These are phyloP conservation scores for Ischnus inquisitorius DNA, from an alignment of 2,888 invertebrate species.

Conservation along the genomic window DNA sequence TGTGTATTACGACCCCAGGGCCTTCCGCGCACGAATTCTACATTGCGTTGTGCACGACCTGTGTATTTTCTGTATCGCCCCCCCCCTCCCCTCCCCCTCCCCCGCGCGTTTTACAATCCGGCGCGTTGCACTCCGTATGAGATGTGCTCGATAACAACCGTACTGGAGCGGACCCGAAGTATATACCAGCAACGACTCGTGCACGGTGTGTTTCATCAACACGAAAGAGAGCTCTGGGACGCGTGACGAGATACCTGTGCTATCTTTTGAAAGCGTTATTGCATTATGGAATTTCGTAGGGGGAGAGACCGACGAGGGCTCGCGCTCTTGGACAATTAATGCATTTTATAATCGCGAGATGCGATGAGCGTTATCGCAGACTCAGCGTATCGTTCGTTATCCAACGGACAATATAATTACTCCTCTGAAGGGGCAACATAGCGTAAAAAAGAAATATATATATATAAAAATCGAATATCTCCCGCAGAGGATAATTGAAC, in stretches of 20 bases:
- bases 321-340: constrained; percentile 48
- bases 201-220: constrained; percentile 44
- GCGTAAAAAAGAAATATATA: neutral
- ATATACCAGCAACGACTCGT: constrained; percentile 5
- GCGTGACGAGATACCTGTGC: constrained; percentile 35
- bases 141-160: constrained; percentile 26
- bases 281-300: neutral
- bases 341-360: constrained; percentile 10
- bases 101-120: constrained; percentile 10
- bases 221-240: constrained; percentile 35
- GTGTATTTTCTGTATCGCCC: constrained; percentile 1
- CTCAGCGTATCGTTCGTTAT: neutral
- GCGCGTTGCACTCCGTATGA: constrained; percentile 14
- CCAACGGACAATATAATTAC: constrained; percentile 35
- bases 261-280: constrained; percentile 31
- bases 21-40: constrained; percentile 35
- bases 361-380: constrained; percentile 2
- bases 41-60: constrained; percentile 12
- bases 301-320: neutral
- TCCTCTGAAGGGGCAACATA: neutral
- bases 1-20: constrained; percentile 18
- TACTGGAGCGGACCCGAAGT: neutral
- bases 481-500: constrained; percentile 35
- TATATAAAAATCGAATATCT: neutral
- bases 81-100: neutral